These are phyloP conservation scores for Apis florea DNA, from an alignment of 1,140 invertebrate species.

Conservation along the genomic window DNA sequence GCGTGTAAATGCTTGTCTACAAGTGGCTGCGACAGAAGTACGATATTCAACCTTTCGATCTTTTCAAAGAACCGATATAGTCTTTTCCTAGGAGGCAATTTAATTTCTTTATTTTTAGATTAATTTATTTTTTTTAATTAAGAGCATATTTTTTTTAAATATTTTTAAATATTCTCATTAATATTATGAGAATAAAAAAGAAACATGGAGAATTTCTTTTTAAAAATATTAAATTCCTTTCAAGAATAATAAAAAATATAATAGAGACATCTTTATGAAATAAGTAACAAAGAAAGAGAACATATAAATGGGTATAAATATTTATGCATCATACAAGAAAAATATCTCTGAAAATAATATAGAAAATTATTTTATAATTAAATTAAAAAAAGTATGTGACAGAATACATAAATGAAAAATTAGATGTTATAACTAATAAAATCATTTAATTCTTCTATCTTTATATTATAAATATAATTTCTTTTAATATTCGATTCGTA, in stretches of 20 bases:
- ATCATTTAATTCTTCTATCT: not conserved
- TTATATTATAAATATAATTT: too few relatives aligned
- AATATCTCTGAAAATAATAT: not conserved
- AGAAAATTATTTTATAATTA: not conserved
- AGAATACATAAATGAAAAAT: not conserved
- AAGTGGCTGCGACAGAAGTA: not conserved
- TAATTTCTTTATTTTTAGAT: not conserved
- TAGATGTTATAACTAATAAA: not conserved
- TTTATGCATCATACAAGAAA: not conserved
- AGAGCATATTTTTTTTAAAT: not conserved
- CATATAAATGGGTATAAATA: not conserved
- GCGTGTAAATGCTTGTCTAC: not conserved
- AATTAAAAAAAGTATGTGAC: not conserved
- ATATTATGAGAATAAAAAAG: not conserved
- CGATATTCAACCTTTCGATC: conserved; percentile 15
- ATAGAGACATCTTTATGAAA: not conserved
- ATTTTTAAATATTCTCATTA: not conserved
- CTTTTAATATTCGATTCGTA: not conserved
- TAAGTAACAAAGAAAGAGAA: not conserved
- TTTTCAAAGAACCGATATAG: not conserved
- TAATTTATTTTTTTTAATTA: not conserved
- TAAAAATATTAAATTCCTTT: not conserved
- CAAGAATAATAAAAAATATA: not conserved
- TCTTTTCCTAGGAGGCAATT: too few relatives aligned
- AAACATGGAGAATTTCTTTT: not conserved